Base-by-base conservation (phyloP, 2,888 invertebrate genomes). In the Ormia ochracea region DNA sequence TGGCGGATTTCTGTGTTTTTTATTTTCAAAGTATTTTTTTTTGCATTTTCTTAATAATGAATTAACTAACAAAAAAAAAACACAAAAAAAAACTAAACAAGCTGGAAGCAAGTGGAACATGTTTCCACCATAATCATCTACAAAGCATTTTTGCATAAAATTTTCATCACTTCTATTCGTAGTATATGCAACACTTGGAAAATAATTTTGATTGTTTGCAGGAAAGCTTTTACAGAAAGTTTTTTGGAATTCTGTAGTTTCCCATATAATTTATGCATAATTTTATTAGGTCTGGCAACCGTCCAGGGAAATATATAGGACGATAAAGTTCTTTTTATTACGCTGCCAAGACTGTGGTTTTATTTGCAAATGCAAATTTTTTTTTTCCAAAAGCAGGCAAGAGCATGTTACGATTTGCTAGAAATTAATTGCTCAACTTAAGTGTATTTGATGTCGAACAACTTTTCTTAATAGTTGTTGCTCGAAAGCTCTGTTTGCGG, bases 1-100 rank as follows among this genome's bases (percentile, higher is more conserved):
- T 36, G 19, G 26, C 12, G 10, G 4, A 26, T 21, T 33, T 4
- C 9, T 48, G 10, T 21, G 31, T 14, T 45, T 58, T 28, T 6
- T 21, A 3, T n/a, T 43, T 19, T 7, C 17, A 23, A 9, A 9
- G 0, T 14, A 12, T 36, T 38, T 31, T 45, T 50, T 77, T 50
- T 77, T 59, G 43, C 77, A 77, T 56, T 56, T 73, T 48, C n/a
- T 78, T 50, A 73, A 73, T 78, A 78, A 63, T 74, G 58, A 63
- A 78, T 69, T 69, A 26, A 41, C 19, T 23, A 56, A 61, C 45
- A 66, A 41, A 38, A 58, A 45, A 36, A n/a, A n/a, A 26, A 41
- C 19, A 31, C 48, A 61, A 38, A 66, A 41, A 38, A 58, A 45
- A 36, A n/a, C 9, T 12, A 17, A 65, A 36, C 6, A 26, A 36